Percentiles rank a stretch among this genome's conserved stretches.
Evolutionary conservation across 2,888 invertebrate genomes (phyloP).

Genomic region (Idaea aversata): DNA sequence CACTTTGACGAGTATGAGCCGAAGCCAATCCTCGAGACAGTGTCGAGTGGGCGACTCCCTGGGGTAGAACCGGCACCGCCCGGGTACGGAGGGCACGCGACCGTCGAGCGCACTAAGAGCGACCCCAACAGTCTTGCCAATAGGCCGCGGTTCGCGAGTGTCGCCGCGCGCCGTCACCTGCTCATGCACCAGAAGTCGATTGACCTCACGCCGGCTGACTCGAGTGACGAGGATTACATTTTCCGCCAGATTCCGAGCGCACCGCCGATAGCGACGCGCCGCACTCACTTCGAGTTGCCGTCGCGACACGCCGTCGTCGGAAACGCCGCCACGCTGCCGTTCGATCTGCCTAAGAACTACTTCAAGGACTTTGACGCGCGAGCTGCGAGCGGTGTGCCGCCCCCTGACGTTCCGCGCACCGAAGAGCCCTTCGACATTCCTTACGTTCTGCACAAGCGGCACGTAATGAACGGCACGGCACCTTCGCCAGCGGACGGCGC

Average conservation of each 20-base stretch:
- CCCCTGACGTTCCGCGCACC: constrained; percentile 52
- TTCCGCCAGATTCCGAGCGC: constrained; percentile 88
- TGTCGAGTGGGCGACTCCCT: constrained; percentile 74
- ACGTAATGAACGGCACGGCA: constrained; percentile 92
- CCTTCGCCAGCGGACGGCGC: constrained; percentile 77
- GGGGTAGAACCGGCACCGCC: constrained; percentile 67
- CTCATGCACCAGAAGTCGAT: constrained; percentile 93
- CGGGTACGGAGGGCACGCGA: constrained; percentile 81
- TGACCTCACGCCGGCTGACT: constrained; percentile 91
- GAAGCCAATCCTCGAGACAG: constrained; percentile 78
- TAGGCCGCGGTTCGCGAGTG: constrained; percentile 85
- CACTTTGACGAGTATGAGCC: constrained; percentile 88
- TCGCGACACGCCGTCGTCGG: constrained; percentile 71
- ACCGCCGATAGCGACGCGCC: constrained; percentile 85
- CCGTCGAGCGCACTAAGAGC: constrained; percentile 91
- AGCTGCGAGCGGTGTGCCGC: constrained; percentile 76
- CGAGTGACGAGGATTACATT: constrained; percentile 90
- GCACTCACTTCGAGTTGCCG: constrained; percentile 85
- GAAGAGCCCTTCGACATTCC: constrained; percentile 87
- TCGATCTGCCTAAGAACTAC: constrained; percentile 86
- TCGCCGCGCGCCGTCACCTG: constrained; percentile 87
- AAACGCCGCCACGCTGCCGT: constrained; percentile 81
- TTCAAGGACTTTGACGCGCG: constrained; percentile 84
- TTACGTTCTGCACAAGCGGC: constrained; percentile 90
- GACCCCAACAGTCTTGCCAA: constrained; percentile 90